These are phyloP conservation scores for Pantherophis vulpinus DNA, from an alignment of 2,797 vertebrate species.

Conservation along the genomic window DNA sequence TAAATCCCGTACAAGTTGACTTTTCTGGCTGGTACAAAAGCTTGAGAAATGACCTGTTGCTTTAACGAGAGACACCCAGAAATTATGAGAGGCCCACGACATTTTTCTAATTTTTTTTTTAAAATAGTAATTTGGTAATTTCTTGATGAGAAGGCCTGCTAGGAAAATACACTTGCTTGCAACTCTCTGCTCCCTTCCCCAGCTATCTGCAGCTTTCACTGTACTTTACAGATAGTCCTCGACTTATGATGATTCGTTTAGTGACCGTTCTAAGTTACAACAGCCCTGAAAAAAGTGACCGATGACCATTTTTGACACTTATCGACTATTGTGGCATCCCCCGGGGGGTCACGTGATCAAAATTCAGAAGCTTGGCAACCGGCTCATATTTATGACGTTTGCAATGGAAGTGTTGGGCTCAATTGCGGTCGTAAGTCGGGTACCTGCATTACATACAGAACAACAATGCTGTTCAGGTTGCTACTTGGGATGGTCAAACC, in stretches of 20 bases:
- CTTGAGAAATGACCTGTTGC: not conserved
- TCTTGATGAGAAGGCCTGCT: not conserved
- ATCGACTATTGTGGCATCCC: not conserved
- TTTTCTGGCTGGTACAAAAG: not conserved
- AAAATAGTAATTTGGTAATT: not conserved
- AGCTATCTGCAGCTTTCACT: not conserved
- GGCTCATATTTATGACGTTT: too few relatives aligned
- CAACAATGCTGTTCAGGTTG: not conserved
- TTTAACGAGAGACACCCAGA: not conserved
- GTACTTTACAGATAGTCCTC: not conserved
- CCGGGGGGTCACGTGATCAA: too few relatives aligned
- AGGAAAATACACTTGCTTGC: not conserved
- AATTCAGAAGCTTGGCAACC: too few relatives aligned
- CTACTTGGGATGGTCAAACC: not conserved
- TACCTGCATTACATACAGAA: not conserved
- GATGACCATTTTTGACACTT: not conserved
- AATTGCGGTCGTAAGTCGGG: too few relatives aligned
- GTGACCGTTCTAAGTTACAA: not conserved
- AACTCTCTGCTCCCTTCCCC: not conserved
- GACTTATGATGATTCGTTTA: accelerated
- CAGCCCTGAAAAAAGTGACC: not conserved
- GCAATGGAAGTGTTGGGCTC: too few relatives aligned
- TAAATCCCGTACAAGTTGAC: not conserved
- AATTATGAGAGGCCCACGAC: not conserved
- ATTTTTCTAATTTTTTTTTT: not conserved